Percentiles rank a stretch among this genome's conserved stretches.
These are phyloP conservation scores for Ormyrus pomaceus DNA, from an alignment of 2,888 invertebrate genomes.

Conservation along the genomic window DNA sequence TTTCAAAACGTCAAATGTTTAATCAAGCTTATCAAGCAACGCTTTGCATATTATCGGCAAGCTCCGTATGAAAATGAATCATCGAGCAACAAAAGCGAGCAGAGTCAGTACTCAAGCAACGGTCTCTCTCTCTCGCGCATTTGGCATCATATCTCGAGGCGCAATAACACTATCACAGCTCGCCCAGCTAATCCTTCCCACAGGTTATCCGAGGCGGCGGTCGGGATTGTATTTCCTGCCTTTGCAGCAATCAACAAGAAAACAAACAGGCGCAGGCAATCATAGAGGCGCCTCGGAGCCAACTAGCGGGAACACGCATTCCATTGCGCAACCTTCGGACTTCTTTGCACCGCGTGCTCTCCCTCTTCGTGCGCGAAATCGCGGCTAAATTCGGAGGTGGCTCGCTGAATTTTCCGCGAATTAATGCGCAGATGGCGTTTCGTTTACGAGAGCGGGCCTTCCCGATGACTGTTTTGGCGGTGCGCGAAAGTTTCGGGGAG, in stretches of 20 bases:
- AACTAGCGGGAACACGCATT: constrained; percentile 15
- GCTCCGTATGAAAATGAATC: too few species aligned
- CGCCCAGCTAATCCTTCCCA: constrained; percentile 4
- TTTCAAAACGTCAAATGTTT: too few species aligned
- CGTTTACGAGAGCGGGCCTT: not conserved
- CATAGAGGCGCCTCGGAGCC: not conserved
- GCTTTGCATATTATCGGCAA: too few species aligned
- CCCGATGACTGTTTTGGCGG: not conserved
- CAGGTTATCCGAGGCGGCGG: not conserved
- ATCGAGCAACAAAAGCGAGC: too few species aligned
- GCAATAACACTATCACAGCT: not conserved
- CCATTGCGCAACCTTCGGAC: not conserved
- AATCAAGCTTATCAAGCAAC: too few species aligned
- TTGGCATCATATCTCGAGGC: too few species aligned
- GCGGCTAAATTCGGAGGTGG: not conserved
- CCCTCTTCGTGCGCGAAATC: not conserved
- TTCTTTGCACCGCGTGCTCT: not conserved
- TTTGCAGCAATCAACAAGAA: not conserved
- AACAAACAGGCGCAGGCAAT: constrained; percentile 4
- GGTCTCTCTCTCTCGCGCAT: too few species aligned
- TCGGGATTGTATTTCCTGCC: constrained; percentile 20
- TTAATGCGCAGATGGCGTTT: not conserved
- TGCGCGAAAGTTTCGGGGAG: too few species aligned
- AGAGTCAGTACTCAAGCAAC: too few species aligned
- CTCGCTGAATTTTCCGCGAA: too few species aligned